Conservation (phyloP, 2,113 vertebrate genomes). For the Brachyhypopomus gauderio region DNA sequence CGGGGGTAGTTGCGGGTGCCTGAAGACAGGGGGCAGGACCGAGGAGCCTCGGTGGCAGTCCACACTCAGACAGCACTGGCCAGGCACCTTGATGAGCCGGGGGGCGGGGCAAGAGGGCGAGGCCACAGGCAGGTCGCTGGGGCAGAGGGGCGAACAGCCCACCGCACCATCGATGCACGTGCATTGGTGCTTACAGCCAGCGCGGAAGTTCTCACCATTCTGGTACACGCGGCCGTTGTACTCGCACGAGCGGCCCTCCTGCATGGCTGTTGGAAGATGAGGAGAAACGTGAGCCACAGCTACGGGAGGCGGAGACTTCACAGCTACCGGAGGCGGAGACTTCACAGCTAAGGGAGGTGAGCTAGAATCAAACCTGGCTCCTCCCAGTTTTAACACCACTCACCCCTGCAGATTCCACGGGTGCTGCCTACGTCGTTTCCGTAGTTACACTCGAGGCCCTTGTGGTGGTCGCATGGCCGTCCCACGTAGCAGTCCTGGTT, state of each 20-base stretch:
- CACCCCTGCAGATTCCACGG: constrained; percentile 82
- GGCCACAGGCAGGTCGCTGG: constrained; percentile 71
- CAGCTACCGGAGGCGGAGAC: not conserved
- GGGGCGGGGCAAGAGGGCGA: constrained; percentile 74
- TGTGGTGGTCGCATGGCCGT: constrained; percentile 79
- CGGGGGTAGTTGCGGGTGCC: constrained; percentile 53
- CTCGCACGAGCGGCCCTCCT: constrained; percentile 81
- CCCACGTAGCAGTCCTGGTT: constrained; percentile 78
- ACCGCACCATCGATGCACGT: constrained; percentile 83
- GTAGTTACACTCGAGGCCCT: constrained; percentile 82
- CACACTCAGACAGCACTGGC: constrained; percentile 79
- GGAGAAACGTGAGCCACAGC: not conserved
- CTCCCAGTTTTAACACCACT: constrained; percentile 29
- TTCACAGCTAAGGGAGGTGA: not conserved
- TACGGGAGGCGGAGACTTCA: no score
- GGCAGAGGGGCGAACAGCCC: constrained; percentile 80
- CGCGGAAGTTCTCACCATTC: constrained; percentile 78
- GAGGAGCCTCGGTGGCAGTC: constrained; percentile 69
- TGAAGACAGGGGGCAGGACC: constrained; percentile 51
- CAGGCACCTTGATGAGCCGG: constrained; percentile 73
- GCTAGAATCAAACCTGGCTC: not conserved
- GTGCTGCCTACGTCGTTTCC: constrained; percentile 74
- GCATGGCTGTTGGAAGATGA: constrained; percentile 68
- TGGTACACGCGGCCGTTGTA: constrained; percentile 81
- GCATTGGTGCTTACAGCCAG: constrained; percentile 83